Base-by-base conservation (phyloP, 2,797 vertebrate species). In the Anabacerthia variegaticeps region DNA sequence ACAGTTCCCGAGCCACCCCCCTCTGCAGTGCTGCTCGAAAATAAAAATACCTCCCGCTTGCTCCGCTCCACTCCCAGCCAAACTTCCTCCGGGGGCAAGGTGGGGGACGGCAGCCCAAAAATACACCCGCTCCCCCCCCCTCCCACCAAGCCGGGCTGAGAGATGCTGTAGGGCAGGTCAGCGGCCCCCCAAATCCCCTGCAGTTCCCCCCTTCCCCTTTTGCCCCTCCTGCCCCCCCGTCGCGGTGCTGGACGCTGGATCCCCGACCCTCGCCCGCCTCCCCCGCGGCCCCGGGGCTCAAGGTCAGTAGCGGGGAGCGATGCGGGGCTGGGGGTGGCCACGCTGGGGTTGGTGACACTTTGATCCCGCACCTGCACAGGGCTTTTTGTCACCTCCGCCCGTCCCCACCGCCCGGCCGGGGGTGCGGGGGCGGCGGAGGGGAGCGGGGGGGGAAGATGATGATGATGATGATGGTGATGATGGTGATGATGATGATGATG, bases 31-130 rank as follows among this genome's bases (percentile, higher is more conserved):
- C 97, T 95, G 97, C 96, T 98, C 97, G 94, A 95, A 98, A 98
- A 98, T 98, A 98, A 98, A 98, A 98, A 98, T 98, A 96, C 97
- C 98, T 95, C 97, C 97, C 86, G 49, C 95, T 93, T 46, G 92
- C 83, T 89, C 86, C 48, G 7, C 93, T 96, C 82, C 85, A 91
- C 95, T 93, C 93, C 82, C 87, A 14, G 88, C 94, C 95, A 92
- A 97, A 97, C 96, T 96, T 96, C 88, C 94, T 89, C 88, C 68
- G 11, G 93, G 94, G 96, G 97, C 82, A 84, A 90, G 65, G 76
- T 75, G 85, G 92, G 95, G 86, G 54, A 28, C 68, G 14, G 36
- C 39, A 54, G 59, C 73, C 74, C 59, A 34, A 32, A 84, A 58
- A 58, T 18, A 34, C 68, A 34, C 58, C 19, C 56, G 2, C 6